Evolutionary conservation across 2,888 invertebrate species (phyloP), one percentile per base, ranked within the genome.

Genomic region (Drosophila neoperkinsi): DNA sequence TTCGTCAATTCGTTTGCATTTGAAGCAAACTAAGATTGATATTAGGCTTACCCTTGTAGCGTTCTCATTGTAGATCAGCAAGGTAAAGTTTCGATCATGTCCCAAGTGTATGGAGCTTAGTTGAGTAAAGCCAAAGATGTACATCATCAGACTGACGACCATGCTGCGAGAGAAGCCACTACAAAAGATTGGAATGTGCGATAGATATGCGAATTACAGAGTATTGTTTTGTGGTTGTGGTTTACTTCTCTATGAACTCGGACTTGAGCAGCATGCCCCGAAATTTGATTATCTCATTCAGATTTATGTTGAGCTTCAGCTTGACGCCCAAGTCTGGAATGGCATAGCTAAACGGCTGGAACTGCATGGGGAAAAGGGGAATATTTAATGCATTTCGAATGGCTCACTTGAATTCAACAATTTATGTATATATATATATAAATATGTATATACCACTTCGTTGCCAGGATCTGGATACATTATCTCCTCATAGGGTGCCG

Each of bases 61-160:
- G 41, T 93, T 92, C 21, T 91, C 92, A 74, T 93, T 93, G 56
- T 92, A 91, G 50, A 93, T 88, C 18, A 93, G 69, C 64, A 93
- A 67, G 0, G 93, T 93, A 31, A 93, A 93, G 70, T 93, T 93
- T 30, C 93, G 91, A 78, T 93, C 93, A 62, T 93, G 92, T 0
- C 93, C 93, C 71, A 93, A 87, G 79, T 93, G 93, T 51, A 93
- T 93, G 46, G 93, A 92, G 33, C 93, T 93, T 4, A 93, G 79
- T 49, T 93, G 93, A 0, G 93, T 92, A 16, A 93, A 91, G 7
- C 93, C 93, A 62, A 93, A 93, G 4, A 92, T 65, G 63, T 93
- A 93, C 92, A 93, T 93, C 7, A 93, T 21, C 9, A 91, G 74
- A 58, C 92, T 93, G 31, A 93, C 87, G n/a, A 92, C 72, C 84